Conservation (phyloP, 2,888 invertebrate species). For the Cheilosia pagana region DNA sequence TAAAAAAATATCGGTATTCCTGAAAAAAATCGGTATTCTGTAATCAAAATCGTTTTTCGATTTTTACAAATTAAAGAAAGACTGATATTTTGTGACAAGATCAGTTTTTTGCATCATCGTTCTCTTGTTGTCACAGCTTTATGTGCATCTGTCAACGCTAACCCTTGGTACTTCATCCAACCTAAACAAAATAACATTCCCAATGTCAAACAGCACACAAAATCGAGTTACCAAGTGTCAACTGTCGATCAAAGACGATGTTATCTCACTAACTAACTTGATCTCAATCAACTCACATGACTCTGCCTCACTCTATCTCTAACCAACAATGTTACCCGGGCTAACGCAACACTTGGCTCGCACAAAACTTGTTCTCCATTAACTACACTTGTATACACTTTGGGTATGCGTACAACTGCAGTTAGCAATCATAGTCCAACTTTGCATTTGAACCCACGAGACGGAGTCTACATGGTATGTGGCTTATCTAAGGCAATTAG, state of each 20-base stretch:
- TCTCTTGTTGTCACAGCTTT: too few species aligned
- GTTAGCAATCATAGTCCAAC: constrained; percentile 38
- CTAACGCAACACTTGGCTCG: constrained; percentile 44
- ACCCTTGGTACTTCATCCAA: neutral
- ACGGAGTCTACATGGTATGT: neutral
- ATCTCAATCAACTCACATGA: neutral
- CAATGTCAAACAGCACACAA: neutral
- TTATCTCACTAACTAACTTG: neutral
- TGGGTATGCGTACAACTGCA: too few species aligned
- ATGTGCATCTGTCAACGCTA: too few species aligned
- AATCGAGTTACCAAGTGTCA: neutral
- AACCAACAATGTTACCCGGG: constrained; percentile 1
- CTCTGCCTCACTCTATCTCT: neutral
- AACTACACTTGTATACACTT: constrained; percentile 24
- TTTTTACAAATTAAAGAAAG: too few species aligned
- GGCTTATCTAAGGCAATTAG: constrained; percentile 67
- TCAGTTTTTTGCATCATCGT: too few species aligned
- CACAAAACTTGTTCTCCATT: constrained; percentile 36
- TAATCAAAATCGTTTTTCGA: too few species aligned
- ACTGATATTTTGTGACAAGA: too few species aligned
- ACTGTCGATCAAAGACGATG: neutral
- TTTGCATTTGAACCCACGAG: constrained; percentile 56
- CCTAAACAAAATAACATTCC: neutral
- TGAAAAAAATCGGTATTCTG: too few species aligned
- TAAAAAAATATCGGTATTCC: too few species aligned